phyloP scores from a whole-genome alignment of 2,888 invertebrate genomes.

The Tipula unca region DNA sequence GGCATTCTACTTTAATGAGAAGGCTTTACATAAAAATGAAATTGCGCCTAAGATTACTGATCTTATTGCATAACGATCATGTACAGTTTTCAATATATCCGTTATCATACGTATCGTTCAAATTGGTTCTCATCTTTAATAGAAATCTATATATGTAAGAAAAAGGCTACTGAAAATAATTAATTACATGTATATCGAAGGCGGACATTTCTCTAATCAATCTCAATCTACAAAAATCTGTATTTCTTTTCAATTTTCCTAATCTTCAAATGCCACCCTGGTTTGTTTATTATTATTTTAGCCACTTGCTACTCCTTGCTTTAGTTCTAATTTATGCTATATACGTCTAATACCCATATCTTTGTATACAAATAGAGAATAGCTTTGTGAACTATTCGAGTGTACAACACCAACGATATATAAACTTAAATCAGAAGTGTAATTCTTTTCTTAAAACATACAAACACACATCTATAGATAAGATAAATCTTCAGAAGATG shows the following conservation, averaged over 20 bases:
- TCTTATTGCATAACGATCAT: too few relatives aligned
- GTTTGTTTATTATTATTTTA: not conserved
- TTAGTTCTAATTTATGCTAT: too few relatives aligned
- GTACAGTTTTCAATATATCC: too few relatives aligned
- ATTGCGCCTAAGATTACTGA: too few relatives aligned
- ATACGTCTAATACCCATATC: not conserved
- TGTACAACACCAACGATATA: not conserved
- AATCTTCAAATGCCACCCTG: not conserved
- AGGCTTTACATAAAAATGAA: too few relatives aligned
- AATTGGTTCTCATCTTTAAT: too few relatives aligned
- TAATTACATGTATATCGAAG: not conserved
- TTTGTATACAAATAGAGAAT: not conserved
- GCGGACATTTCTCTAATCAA: not conserved
- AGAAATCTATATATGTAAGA: too few relatives aligned
- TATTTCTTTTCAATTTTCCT: not conserved
- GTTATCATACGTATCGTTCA: too few relatives aligned
- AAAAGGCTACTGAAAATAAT: not conserved
- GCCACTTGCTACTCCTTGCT: not conserved
- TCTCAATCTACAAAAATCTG: not conserved
- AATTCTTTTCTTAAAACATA: not conserved
- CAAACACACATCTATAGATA: not conserved
- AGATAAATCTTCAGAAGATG: not conserved
- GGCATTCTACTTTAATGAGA: too few relatives aligned
- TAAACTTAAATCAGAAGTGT: not conserved
- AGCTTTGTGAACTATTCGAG: not conserved